Base-by-base conservation (phyloP, 1,140 invertebrate genomes). In the Bombus confusus region DNA sequence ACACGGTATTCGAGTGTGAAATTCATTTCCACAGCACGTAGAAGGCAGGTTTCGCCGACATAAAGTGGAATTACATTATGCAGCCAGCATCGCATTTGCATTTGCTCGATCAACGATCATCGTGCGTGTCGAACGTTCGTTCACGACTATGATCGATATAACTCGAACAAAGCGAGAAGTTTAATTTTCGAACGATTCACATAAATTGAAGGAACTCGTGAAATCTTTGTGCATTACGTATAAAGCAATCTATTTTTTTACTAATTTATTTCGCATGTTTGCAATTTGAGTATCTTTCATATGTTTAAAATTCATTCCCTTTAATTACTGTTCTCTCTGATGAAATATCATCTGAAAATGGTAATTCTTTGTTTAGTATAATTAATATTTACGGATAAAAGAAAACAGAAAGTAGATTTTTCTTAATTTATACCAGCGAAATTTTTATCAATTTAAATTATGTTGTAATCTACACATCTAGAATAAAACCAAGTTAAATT, bases 11-110 rank as follows among this genome's bases (percentile, higher is more conserved):
- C 37, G 18, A 41, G 28, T 13, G 28, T 34, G 68, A 85, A 87
- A 88, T 88, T 88, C 81, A 87, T 88, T 79, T 87, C 69, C 82
- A 62, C 28, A 57, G 37, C 64, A 66, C 37, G 28, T 59, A 66
- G 66, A 73, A 83, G 77, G 72, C 72, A 76, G 62, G 66, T 88
- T 88, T 72, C 81, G 52, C 41, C 34, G 69, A 34, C 77, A 80
- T 69, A 80, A 85, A 76, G 72, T 85, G 66, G 66, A 85, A 88
- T 88, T 77, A 87, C 82, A 88, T 88, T 88, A 88, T 88, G 77
- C 82, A 88, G 59, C 66, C 62, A 39, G 87, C 80, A 83, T 84
- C 68, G 41, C 68, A 88, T 88, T 85, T 88, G 82, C 87, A 88
- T 88, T 77, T 77, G 57, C 74, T 85, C 87, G 82, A 88, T 88